Base-by-base conservation (phyloP, 2,113 vertebrate species). In the Oophaga pumilio region DNA sequence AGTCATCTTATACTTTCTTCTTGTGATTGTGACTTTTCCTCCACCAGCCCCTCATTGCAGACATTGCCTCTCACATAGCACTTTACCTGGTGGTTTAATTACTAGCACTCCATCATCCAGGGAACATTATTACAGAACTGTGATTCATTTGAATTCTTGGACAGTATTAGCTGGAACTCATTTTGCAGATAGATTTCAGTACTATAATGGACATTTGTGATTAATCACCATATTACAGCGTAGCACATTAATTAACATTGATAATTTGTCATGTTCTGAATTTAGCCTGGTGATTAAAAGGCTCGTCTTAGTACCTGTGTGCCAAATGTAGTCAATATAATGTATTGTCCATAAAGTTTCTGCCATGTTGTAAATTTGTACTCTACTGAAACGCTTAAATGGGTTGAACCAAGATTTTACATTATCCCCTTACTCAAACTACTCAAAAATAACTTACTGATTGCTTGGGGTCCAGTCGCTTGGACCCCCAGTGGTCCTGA, bases 161-260 rank as follows among this genome's bases (percentile, higher is more conserved):
- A 43, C 26, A 53, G 81, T 26, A 52, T 53, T 43, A 83, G 33
- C 64, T 52, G 81, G 49, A 83, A 17, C 13, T 83, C 18, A 43
- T 53, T 53, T 66, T 49, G 62, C 24, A 2, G 81, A 68, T 64
- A 57, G 11, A 7, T 22, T 59, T 73, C 26, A 5, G 50, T 84
- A 56, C 49, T 57, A 8, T 56, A 84, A 84, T 59, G 68, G 82
- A 73, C 24, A 18, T 26, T 28, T 73, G 14, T 84, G 82, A 84
- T 73, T 84, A 84, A 84, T 84, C 66, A 43, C 26, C 66, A 28
- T 57, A 84, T 84, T 74, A 57, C 82, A 59, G 50, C 9, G 52
- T 14, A 28, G 68, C 82, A 57, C 69, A 84, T 84, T 84, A 57
- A 84, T 84, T 84, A 74, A 73, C 52, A 84, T 57, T 68, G 82